phyloP scores from a whole-genome alignment of 2,888 invertebrate genomes.

The Sarcophaga variegata region DNA sequence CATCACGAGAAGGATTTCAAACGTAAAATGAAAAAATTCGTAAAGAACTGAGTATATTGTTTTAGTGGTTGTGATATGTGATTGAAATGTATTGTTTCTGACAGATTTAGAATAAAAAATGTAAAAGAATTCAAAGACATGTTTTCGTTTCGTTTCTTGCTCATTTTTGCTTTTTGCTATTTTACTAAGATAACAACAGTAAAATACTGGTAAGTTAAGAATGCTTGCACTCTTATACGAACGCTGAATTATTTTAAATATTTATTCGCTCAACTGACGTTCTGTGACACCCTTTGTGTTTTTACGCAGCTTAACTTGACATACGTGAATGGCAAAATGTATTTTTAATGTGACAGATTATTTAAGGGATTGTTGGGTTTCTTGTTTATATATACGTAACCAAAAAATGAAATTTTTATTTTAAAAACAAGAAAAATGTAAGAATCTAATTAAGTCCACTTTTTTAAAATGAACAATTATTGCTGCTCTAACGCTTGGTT shows the following conservation, averaged over 20 bases:
- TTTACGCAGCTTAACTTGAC: slow-evolving; percentile 56
- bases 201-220: not conserved
- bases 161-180: not conserved
- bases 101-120: slow-evolving; percentile 49
- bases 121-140: slow-evolving; percentile 24
- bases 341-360: slow-evolving; percentile 63
- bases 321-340: slow-evolving; percentile 49
- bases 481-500: no score
- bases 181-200: slow-evolving; percentile 14
- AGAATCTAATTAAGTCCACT: no score
- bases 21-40: slow-evolving; percentile 28
- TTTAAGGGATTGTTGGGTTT: slow-evolving; percentile 48
- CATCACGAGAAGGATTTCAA: slow-evolving; percentile 45
- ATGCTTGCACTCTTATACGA: slow-evolving; percentile 6
- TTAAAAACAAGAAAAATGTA: not conserved
- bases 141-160: not conserved
- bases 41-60: slow-evolving; percentile 18
- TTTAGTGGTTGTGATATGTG: slow-evolving; percentile 55
- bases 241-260: slow-evolving; percentile 52
- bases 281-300: slow-evolving; percentile 52
- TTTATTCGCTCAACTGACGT: slow-evolving; percentile 50
- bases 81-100: slow-evolving; percentile 65
- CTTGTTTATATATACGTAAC: not conserved
- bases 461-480: no score
- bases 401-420: not conserved